Evolutionary conservation across 1,140 invertebrate genomes (phyloP), one percentile per base, ranked within the genome.

Genomic region (Lasaia peninsularis): DNA sequence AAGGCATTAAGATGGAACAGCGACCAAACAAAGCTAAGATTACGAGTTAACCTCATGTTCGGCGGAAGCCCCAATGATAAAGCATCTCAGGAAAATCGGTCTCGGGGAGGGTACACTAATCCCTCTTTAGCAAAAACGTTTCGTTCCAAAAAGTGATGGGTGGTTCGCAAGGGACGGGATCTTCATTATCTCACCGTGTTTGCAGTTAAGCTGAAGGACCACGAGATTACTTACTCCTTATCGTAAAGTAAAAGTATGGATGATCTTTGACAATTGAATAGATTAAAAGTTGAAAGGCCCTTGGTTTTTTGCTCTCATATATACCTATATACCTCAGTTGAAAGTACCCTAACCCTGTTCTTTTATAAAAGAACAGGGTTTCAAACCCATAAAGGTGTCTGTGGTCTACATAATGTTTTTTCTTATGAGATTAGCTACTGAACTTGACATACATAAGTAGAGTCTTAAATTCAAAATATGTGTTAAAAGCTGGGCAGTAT

Each of bases 51-150:
- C 85, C 82, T 86, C 82, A 88, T 85, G 81, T 88, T 84, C 80
- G 77, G 78, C 73, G 74, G 71, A 82, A 84, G 75, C 75, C 80
- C 74, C 76, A 86, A 88, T 86, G 81, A 88, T 86, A 88, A 88
- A 86, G 81, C 82, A 83, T 86, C 82, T 81, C 69, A 78, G 77
- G 77, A 86, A 85, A 80, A 85, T 84, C 79, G 76, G 70, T 75
- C 71, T 59, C 70, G 74, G 73, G 71, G 73, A 81, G 85, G 80
- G 80, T 82, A 80, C 73, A 78, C 78, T 88, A 86, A 88, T 88
- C 83, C 83, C 83, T 88, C 85, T 86, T 86, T 85, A 88, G 81
- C 83, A 88, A 88, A 88, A 88, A 88, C 85, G 81, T 83, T 85
- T 74, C 80, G 80, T 78, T 82, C 83, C 83, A 88, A 86, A 88